Percentiles rank a stretch among this genome's conserved stretches.
These are phyloP conservation scores for Tragelaphus imberbis DNA, from an alignment of 2,113 vertebrate genomes.

Conservation along the genomic window DNA sequence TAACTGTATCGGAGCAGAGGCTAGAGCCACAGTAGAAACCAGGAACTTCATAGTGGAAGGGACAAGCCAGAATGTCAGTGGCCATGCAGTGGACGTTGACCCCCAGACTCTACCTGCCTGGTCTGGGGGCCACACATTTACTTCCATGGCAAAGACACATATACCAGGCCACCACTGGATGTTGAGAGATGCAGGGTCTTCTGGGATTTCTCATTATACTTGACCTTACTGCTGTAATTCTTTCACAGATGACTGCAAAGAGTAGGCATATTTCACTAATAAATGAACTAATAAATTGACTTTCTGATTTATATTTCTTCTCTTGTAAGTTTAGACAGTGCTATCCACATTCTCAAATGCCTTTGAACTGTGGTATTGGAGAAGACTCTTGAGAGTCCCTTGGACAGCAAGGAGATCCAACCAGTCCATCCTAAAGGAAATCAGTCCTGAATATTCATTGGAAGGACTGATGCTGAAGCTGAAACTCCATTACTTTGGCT, in stretches of 20 bases:
- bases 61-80: not conserved
- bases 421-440: not conserved
- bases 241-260: not conserved
- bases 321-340: not conserved
- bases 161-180: not conserved
- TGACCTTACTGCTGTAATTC: not conserved
- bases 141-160: not conserved
- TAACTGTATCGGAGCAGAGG: not conserved
- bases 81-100: accelerated
- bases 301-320: conserved; percentile 13
- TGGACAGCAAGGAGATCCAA: not conserved
- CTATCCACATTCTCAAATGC: not conserved
- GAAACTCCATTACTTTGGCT: not conserved
- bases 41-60: not conserved
- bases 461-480: not conserved
- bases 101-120: not conserved
- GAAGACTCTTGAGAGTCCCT: not conserved
- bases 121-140: not conserved
- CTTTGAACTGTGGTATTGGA: not conserved
- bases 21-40: not conserved
- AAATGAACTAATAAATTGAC: conserved; percentile 8
- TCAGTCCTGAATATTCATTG: not conserved
- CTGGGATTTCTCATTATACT: not conserved
- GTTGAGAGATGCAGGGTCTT: not conserved
- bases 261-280: not conserved